Evolutionary conservation across 2,888 invertebrate species (phyloP).

Genomic region (Xylocampa areola): DNA sequence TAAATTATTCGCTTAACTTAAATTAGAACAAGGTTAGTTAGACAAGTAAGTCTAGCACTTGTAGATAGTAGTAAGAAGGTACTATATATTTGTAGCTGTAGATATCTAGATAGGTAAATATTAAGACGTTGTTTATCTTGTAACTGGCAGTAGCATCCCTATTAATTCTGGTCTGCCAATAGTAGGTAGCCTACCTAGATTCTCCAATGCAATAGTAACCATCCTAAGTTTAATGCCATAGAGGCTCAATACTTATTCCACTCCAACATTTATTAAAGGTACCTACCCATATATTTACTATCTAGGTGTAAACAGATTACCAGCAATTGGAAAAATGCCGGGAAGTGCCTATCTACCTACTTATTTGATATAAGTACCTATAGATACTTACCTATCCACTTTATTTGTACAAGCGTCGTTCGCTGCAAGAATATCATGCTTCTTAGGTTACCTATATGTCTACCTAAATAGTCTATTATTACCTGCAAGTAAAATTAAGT

Average conservation of each 20-base stretch:
- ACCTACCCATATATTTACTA: slow-evolving; percentile 10
- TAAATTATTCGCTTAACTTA: slow-evolving; percentile 12
- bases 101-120: neutral
- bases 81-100: neutral
- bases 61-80: neutral
- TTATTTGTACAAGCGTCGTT: slow-evolving; percentile 15
- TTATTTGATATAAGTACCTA: slow-evolving; percentile 14
- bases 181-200: too few species aligned
- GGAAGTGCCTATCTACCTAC: neutral
- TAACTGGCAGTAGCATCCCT: too few species aligned
- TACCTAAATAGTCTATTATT: too few species aligned
- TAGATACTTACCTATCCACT: neutral
- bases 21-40: slow-evolving; percentile 18
- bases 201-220: slow-evolving; percentile 12
- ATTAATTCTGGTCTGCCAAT: too few species aligned
- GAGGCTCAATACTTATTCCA: too few species aligned
- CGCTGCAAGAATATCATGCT: too few species aligned
- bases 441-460: too few species aligned
- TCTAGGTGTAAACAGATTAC: neutral
- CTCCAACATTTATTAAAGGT: too few species aligned
- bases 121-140: neutral
- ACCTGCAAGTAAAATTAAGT: slow-evolving; percentile 1
- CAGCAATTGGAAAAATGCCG: too few species aligned
- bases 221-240: too few species aligned
- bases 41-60: neutral